Evolutionary conservation across 2,113 vertebrate species (phyloP), one percentile per base, ranked within the genome.

Genomic region (Neodon shergylaensis): DNA sequence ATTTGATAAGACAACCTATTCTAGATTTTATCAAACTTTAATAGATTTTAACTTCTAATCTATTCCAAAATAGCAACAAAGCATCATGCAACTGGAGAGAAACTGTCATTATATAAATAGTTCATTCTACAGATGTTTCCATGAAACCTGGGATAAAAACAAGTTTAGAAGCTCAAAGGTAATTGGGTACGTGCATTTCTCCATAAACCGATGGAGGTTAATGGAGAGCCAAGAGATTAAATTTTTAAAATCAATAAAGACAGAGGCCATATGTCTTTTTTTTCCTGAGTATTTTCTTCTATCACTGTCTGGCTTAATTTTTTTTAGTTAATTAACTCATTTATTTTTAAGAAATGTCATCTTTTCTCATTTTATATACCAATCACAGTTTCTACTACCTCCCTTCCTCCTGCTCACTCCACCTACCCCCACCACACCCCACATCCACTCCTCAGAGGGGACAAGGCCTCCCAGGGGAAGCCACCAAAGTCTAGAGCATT

Each of bases 11-110:
- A 91, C 3, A 94, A 44, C 2, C 0, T 44, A 47, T 49, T 94
- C 5, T 42, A 13, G 76, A 14, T 3, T 94, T 76, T 74, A 87
- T n/a, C 42, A 86, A 24, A 0, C 2, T 94, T 22, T 85, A 91
- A 82, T 1, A 86, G 4, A 87, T 91, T 78, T 81, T 63, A 54
- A 94, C 52, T 28, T 87, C 33, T 93, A 92, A 84, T 95, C n/a
- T 68, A 86, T 78, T 66, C 36, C 1, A 90, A 94, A 82, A 58
- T 28, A 70, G 4, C 10, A 77, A 19, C 88, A 39, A 54, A 1
- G 66, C 36, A 81, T 84, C 52, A 19, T 52, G 36, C 1, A 86
- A 68, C 19, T 73, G 4, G 24, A 78, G 17, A 91, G 39, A 91
- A 83, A 94, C n/a, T 36, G 42, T 19, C 42, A 83, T 63, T 92